Evolutionary conservation across 2,888 invertebrate species (phyloP).

Genomic region (Drosophila limbata): DNA sequence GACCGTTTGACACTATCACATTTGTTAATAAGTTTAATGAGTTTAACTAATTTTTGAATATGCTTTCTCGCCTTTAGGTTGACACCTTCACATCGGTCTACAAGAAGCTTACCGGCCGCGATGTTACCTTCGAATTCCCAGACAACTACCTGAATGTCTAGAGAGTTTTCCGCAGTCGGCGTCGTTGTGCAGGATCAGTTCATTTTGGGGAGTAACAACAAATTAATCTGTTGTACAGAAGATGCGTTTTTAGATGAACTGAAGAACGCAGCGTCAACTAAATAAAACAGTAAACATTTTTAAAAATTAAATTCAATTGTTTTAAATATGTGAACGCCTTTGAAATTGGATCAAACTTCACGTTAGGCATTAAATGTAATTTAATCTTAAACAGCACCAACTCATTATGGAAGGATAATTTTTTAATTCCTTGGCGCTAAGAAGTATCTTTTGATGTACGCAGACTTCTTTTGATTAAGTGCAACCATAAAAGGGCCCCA

Average conservation of each 20-base stretch:
- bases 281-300: slow-evolving; percentile 76
- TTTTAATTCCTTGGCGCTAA: slow-evolving; percentile 19
- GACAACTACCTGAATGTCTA: slow-evolving; percentile 94
- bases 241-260: slow-evolving; percentile 64
- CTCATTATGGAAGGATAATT: slow-evolving; percentile 27
- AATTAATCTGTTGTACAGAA: slow-evolving; percentile 81
- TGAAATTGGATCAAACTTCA: slow-evolving; percentile 13
- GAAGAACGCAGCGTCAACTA: slow-evolving; percentile 69
- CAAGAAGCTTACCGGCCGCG: slow-evolving; percentile 99
- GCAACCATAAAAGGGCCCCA: slow-evolving; percentile 37
- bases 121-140: slow-evolving; percentile 99
- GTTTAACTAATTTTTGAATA: slow-evolving; percentile 26
- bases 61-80: slow-evolving; percentile 88
- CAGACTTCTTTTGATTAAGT: slow-evolving; percentile 50
- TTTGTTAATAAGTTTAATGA: neutral
- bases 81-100: slow-evolving; percentile 99
- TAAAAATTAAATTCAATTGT: slow-evolving; percentile 58
- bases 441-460: slow-evolving; percentile 36
- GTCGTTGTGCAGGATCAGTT: slow-evolving; percentile 55
- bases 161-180: slow-evolving; percentile 57
- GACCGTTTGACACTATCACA: slow-evolving; percentile 41
- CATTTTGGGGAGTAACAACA: slow-evolving; percentile 50
- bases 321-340: slow-evolving; percentile 28
- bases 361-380: slow-evolving; percentile 24
- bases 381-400: slow-evolving; percentile 10